Evolutionary conservation across 2,113 vertebrate species (phyloP).

Genomic region (Agapornis roseicollis): DNA sequence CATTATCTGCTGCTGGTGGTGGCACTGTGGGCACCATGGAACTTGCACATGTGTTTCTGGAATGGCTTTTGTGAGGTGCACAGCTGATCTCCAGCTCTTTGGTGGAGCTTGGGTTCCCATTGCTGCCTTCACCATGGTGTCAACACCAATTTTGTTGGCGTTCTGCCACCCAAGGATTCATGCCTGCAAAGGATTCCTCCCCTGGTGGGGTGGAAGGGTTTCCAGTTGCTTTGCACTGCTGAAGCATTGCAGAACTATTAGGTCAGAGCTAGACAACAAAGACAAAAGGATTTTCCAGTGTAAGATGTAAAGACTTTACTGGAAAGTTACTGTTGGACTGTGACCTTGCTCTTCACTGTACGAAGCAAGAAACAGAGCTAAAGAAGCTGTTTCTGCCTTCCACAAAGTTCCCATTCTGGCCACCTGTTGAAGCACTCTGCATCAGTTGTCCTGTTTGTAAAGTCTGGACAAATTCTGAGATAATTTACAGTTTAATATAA

Average conservation of each 20-base stretch:
- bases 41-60: background rate
- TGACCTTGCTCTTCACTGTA: background rate
- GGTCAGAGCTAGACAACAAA: background rate
- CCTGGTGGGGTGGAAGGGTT: background rate
- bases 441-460: fast-evolving
- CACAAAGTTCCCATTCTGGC: background rate
- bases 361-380: background rate
- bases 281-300: background rate
- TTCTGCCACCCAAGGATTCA: background rate
- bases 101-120: fast-evolving
- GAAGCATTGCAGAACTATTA: fast-evolving
- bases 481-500: background rate
- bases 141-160: fast-evolving
- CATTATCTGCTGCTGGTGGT: background rate
- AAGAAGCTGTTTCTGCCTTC: background rate
- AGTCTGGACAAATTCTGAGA: background rate
- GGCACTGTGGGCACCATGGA: background rate
- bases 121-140: background rate
- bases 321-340: background rate
- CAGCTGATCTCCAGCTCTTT: background rate
- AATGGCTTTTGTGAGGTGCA: background rate
- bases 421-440: background rate
- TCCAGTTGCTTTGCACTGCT: background rate
- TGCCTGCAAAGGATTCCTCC: fast-evolving
- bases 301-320: background rate